Evolutionary conservation across 2,888 invertebrate species (phyloP), one percentile per base, ranked within the genome.

Genomic region (Calephelis perditalis): DNA sequence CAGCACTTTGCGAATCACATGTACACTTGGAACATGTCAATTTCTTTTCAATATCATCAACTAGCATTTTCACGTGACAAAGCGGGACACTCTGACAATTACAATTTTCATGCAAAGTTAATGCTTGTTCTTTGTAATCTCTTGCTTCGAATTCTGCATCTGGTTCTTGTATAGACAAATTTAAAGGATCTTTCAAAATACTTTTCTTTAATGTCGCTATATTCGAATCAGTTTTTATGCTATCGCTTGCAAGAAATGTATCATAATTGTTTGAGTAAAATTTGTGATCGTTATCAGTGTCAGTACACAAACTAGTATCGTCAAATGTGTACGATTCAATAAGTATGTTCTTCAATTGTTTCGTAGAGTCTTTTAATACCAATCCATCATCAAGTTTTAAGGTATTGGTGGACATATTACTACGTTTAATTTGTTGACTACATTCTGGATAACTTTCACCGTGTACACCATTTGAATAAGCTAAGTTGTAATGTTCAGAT

Each of bases 41-140:
- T 67, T 79, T 86, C 57, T 74, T 75, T 70, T 86, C 86, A 67
- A 89, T 86, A 72, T 80, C 80, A 61, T 86, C 76, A 5, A 89
- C 78, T 57, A 89, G 77, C 86, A 87, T 81, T 76, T 88, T 89
- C 0, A 89, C 84, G 62, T 87, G 87, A 77, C 89, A 89, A 62
- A 88, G 71, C 43, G 89, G 89, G 15, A 89, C 82, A 73, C 77
- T 76, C 64, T 78, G 73, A 70, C 89, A 89, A 61, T 77, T 73
- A 73, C 89, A 89, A 0, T 54, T 36, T n/a, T 63, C 49, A 52
- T 47, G 15, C 12, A 37, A 0, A 15, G 43, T 12, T 35, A 35
- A 36, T 26, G 9, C 26, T 10, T 52, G 15, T 36, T 36, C 52
- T 11, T 54, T 54, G 35, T 10, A 54, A 54, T 36, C 10, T 10